Base-by-base conservation (phyloP, 2,113 vertebrate species). In the Murina feae region DNA sequence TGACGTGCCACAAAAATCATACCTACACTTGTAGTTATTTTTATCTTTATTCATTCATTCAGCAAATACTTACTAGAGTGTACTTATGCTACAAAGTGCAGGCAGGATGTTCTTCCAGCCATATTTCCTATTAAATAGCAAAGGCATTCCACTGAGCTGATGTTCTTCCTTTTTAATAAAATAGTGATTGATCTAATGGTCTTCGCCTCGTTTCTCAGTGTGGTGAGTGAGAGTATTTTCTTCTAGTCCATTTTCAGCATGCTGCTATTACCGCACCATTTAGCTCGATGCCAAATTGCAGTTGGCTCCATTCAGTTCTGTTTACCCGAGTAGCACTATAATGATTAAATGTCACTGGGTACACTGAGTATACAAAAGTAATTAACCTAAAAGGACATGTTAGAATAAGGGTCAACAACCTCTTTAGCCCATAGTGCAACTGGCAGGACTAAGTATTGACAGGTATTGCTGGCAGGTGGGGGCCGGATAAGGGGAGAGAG, bases 331-430 rank as follows among this genome's bases (percentile, higher is more conserved):
- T 69, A 93, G 90, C 6, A 0, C 81, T 88, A 51, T 92, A 96
- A 93, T 97, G 96, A 97, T 97, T 96, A 97, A 97, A 96, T 97
- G 96, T 96, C 97, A 96, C 93, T 30, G 94, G 95, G 95, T 85
- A 97, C 92, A 95, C 88, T 6, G 5, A 95, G 94, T 95, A 95
- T 96, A 97, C 95, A 95, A 90, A 96, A 97, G 96, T 96, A 96
- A 97, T 97, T 97, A 97, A 96, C 96, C 96, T 94, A 82, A 94
- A 97, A 89, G 96, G 90, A 97, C 94, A 71, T 92, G 96, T 93
- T 92, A 95, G 95, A 96, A 96, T 97, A 97, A 96, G 94, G 96
- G 95, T 97, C 97, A 97, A 80, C 76, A 96, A 84, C 96, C 96
- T 96, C 95, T 96, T 93, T 83, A 97, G 90, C 96, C 93, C 25